phyloP scores from a whole-genome alignment of 2,113 vertebrate species.

The Daphoenositta chrysoptera region DNA sequence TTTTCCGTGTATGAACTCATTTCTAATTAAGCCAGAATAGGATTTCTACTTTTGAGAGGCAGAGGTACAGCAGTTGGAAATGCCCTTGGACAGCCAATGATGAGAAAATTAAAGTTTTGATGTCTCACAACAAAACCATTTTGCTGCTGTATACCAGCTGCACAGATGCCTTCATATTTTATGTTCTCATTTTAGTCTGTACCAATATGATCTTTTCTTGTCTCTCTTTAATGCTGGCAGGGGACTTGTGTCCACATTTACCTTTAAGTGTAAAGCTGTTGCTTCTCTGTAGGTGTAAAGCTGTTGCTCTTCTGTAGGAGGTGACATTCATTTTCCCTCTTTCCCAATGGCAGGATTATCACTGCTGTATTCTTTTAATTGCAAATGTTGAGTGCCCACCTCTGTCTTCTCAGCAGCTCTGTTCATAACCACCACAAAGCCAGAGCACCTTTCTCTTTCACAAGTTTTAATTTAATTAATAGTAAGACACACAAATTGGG shows the following conservation, averaged over 20 bases:
- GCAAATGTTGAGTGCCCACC: background rate
- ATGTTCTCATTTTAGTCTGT: background rate
- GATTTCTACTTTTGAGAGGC: background rate
- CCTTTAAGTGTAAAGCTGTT: background rate
- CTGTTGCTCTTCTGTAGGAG: background rate
- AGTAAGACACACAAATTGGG: constrained; percentile 30
- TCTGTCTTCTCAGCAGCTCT: background rate
- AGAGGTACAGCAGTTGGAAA: background rate
- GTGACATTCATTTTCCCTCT: background rate
- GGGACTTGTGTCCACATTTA: background rate
- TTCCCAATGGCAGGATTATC: background rate
- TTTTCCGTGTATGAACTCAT: background rate
- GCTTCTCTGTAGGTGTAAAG: background rate
- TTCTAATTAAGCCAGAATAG: background rate
- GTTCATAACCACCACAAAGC: background rate
- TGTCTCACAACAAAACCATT: background rate
- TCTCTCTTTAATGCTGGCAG: background rate
- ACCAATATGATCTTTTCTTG: background rate
- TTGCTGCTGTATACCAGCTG: background rate
- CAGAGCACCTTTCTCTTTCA: constrained; percentile 4
- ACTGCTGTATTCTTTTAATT: background rate
- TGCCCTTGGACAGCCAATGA: rapidly evolving
- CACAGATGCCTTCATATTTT: background rate
- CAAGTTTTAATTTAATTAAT: constrained; percentile 28
- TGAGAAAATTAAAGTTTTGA: background rate